phyloP scores from a whole-genome alignment of 2,797 vertebrate genomes.

The Mormyrops attenuatus region DNA sequence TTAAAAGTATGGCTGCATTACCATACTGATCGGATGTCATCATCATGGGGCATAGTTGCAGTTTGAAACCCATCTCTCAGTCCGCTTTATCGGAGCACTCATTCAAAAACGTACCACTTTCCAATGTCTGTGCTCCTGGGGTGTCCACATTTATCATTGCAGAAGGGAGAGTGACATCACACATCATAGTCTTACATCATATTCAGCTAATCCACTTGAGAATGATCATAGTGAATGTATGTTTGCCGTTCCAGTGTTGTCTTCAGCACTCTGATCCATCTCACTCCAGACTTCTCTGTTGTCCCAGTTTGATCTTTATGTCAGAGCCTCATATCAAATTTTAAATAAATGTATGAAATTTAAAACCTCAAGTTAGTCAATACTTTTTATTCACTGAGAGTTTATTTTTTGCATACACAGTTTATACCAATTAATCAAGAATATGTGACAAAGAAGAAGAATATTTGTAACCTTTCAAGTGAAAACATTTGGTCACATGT shows the following conservation, averaged over 20 bases:
- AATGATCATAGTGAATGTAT: background rate
- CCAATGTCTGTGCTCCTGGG: background rate
- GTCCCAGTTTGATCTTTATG: conserved; percentile 46
- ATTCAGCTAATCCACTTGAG: background rate
- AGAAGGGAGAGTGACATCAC: background rate
- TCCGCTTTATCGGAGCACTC: background rate
- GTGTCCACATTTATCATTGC: background rate
- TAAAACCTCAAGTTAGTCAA: background rate
- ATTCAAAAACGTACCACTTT: background rate
- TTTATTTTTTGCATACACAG: background rate
- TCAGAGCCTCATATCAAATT: conserved; percentile 53
- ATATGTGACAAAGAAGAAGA: background rate
- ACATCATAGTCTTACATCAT: background rate
- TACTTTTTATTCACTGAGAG: background rate
- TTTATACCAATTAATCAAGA: background rate
- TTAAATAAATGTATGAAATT: conserved; percentile 57
- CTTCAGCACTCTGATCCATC: conserved; percentile 28
- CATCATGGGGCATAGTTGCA: background rate
- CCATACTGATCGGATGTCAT: background rate
- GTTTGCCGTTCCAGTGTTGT: conserved; percentile 32
- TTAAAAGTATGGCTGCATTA: background rate
- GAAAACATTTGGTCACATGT: background rate
- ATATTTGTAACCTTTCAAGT: background rate
- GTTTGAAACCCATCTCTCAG: background rate
- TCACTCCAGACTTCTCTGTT: conserved; percentile 15